These are phyloP conservation scores for Silvanus unidentatus DNA, from an alignment of 2,888 invertebrate genomes.

Conservation along the genomic window DNA sequence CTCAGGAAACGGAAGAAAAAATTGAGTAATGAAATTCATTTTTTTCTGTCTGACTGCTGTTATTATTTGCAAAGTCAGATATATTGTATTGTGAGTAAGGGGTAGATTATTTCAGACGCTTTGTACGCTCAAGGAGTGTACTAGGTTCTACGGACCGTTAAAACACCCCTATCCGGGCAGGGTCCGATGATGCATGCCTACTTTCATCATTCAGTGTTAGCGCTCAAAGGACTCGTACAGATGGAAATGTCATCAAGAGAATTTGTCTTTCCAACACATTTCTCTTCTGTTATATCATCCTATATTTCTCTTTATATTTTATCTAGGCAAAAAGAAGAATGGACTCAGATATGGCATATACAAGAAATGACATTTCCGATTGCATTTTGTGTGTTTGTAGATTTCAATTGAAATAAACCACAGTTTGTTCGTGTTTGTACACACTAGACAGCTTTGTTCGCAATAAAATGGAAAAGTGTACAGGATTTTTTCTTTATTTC, in stretches of 20 bases:
- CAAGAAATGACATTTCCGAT: constrained; percentile 27
- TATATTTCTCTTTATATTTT: constrained; percentile 28
- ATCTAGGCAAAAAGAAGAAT: constrained; percentile 20
- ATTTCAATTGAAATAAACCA: constrained; percentile 3
- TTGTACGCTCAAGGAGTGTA: background rate
- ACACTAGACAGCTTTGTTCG: no score
- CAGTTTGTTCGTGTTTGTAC: constrained; percentile 16
- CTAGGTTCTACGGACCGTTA: background rate
- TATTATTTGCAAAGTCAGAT: no score
- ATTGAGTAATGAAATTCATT: no score
- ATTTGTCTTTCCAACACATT: constrained; percentile 35
- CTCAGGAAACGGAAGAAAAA: no score
- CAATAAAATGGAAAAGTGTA: no score
- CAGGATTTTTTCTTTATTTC: no score
- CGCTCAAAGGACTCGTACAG: constrained; percentile 32
- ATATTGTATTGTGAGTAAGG: no score
- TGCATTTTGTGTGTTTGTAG: constrained; percentile 23
- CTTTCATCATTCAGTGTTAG: constrained; percentile 29
- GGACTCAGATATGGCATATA: constrained; percentile 17
- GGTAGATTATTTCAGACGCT: no score
- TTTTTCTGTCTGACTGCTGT: no score
- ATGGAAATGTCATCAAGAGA: constrained; percentile 36
- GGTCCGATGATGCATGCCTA: constrained; percentile 28
- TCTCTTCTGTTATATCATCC: constrained; percentile 25
- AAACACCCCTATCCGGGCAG: background rate